Evolutionary conservation across 1,140 invertebrate species (phyloP).

Genomic region (Acromyrmex charruanus): DNA sequence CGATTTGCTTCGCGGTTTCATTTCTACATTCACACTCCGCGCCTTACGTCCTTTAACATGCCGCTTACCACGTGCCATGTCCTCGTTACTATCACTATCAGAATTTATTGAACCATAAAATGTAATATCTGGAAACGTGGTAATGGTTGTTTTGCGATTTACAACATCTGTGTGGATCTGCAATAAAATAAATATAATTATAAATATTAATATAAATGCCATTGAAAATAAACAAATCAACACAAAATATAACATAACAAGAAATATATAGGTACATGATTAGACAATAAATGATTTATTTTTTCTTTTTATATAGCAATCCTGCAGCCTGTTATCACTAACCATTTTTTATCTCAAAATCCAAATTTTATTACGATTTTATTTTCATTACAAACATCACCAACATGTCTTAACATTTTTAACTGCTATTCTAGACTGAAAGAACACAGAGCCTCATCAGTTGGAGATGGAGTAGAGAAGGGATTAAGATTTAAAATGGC

Average conservation of each 20-base stretch:
- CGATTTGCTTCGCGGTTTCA: background rate
- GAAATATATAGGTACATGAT: background rate
- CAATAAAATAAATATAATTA: background rate
- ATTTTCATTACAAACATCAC: no score
- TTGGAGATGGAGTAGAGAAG: no score
- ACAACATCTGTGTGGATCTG: constrained; percentile 79
- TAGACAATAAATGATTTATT: no score
- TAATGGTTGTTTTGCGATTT: constrained; percentile 81
- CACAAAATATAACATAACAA: background rate
- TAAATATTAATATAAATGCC: background rate
- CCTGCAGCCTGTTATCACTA: no score
- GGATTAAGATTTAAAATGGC: no score
- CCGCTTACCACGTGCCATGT: constrained; percentile 50
- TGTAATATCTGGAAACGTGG: constrained; percentile 66
- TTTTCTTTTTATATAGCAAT: no score
- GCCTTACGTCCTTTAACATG: background rate
- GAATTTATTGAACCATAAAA: constrained; percentile 68
- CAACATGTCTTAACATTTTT: no score
- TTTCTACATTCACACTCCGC: background rate
- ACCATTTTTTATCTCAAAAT: no score
- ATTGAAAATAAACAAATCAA: background rate
- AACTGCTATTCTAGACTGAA: no score
- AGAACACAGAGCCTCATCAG: no score
- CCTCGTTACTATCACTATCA: constrained; percentile 70
- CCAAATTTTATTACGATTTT: no score